Percentiles rank a stretch among this genome's conserved stretches.
These are phyloP conservation scores for Promerops cafer DNA, from an alignment of 2,113 vertebrate species.

Conservation along the genomic window DNA sequence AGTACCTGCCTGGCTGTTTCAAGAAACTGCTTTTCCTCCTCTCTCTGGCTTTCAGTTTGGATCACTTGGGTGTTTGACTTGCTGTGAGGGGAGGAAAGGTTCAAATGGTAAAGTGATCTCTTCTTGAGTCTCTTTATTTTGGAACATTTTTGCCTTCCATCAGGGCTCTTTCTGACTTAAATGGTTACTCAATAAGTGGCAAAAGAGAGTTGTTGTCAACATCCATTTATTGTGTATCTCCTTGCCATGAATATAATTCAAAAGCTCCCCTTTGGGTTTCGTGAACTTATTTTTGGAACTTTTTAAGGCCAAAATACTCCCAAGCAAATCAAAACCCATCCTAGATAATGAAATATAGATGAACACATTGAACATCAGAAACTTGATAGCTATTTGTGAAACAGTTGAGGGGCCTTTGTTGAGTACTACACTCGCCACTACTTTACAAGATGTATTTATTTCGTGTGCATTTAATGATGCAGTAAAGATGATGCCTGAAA, in stretches of 20 bases:
- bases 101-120: not conserved
- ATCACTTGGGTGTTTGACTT: not conserved
- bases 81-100: not conserved
- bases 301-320: not conserved
- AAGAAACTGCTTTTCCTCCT: not conserved
- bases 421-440: not conserved
- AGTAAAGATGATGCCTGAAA: slow-evolving; percentile 36
- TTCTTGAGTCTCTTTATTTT: not conserved
- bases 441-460: slow-evolving; percentile 57
- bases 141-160: not conserved
- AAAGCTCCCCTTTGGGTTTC: not conserved
- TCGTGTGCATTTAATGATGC: slow-evolving; percentile 63
- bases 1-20: not conserved
- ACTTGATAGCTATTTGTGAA: slow-evolving; percentile 34
- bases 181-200: not conserved
- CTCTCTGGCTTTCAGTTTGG: not conserved
- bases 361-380: not conserved
- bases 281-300: not conserved
- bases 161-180: not conserved
- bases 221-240: not conserved
- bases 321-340: not conserved
- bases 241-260: not conserved
- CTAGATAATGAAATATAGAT: slow-evolving; percentile 34
- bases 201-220: not conserved
- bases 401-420: not conserved